These are phyloP conservation scores for Chesias legatella DNA, from an alignment of 2,888 invertebrate species.

Conservation along the genomic window DNA sequence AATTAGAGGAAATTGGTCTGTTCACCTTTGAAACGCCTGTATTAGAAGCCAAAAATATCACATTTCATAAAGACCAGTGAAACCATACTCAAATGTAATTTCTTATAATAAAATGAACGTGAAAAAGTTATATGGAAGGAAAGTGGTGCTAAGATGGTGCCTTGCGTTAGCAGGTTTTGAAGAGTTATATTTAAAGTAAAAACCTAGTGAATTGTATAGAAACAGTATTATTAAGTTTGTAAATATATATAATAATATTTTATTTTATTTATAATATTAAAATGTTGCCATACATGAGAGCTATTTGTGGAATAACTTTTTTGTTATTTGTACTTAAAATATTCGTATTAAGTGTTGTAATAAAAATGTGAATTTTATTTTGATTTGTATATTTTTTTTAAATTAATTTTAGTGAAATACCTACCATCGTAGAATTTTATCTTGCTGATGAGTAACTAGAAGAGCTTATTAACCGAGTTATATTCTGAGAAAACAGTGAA, in stretches of 20 bases:
- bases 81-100: slow-evolving; percentile 1
- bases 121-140: slow-evolving; percentile 11
- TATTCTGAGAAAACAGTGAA: too few species aligned
- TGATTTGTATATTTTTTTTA: slow-evolving; percentile 17
- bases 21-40: too few species aligned
- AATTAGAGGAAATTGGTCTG: too few species aligned
- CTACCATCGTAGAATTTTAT: too few species aligned
- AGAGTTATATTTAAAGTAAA: slow-evolving; percentile 22
- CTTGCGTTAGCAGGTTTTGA: slow-evolving; percentile 40
- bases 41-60: not conserved
- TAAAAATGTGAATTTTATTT: slow-evolving; percentile 41
- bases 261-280: slow-evolving; percentile 42
- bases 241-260: slow-evolving; percentile 36
- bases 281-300: slow-evolving; percentile 57
- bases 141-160: slow-evolving; percentile 53
- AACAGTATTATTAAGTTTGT: slow-evolving; percentile 54
- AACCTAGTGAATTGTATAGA: slow-evolving; percentile 38
- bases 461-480: too few species aligned
- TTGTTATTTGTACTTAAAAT: slow-evolving; percentile 61
- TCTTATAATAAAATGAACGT: not conserved
- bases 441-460: too few species aligned
- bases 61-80: not conserved
- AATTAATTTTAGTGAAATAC: too few species aligned
- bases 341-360: slow-evolving; percentile 67
- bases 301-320: slow-evolving; percentile 31